Evolutionary conservation across 2,888 invertebrate genomes (phyloP).

Genomic region (Antheraea assamensis): DNA sequence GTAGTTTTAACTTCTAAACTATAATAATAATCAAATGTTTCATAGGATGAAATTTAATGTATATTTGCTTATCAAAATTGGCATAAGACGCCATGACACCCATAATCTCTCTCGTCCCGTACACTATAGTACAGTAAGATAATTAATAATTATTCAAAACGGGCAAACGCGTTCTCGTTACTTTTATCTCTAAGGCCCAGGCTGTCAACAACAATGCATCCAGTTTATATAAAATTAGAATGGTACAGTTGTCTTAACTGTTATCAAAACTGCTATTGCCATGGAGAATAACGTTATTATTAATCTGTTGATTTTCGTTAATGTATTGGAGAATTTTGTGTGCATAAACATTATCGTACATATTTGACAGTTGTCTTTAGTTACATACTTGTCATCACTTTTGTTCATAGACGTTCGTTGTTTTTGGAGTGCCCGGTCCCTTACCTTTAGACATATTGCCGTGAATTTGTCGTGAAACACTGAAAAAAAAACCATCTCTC

Average conservation of each 20-base stretch:
- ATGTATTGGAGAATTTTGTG: background rate
- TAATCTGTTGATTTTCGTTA: background rate
- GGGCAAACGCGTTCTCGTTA: background rate
- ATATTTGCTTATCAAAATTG: background rate
- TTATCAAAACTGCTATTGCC: background rate
- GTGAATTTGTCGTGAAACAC: too few species aligned
- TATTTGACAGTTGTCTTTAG: too few species aligned
- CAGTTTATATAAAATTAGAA: background rate
- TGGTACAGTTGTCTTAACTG: background rate
- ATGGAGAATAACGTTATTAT: background rate
- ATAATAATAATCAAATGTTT: background rate
- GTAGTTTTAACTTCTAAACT: background rate
- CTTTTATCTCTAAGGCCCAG: slow-evolving; percentile 3
- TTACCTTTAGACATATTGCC: too few species aligned
- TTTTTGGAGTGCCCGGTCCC: too few species aligned
- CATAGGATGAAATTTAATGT: background rate
- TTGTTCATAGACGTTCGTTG: too few species aligned
- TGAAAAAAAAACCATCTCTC: too few species aligned
- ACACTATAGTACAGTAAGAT: background rate
- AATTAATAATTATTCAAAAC: slow-evolving; percentile 8
- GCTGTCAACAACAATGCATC: background rate
- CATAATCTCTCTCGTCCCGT: background rate
- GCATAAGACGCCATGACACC: background rate
- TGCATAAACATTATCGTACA: too few species aligned
- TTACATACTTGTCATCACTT: too few species aligned